These are phyloP conservation scores for Leptodactylus fallax DNA, from an alignment of 2,797 vertebrate species.

Conservation along the genomic window DNA sequence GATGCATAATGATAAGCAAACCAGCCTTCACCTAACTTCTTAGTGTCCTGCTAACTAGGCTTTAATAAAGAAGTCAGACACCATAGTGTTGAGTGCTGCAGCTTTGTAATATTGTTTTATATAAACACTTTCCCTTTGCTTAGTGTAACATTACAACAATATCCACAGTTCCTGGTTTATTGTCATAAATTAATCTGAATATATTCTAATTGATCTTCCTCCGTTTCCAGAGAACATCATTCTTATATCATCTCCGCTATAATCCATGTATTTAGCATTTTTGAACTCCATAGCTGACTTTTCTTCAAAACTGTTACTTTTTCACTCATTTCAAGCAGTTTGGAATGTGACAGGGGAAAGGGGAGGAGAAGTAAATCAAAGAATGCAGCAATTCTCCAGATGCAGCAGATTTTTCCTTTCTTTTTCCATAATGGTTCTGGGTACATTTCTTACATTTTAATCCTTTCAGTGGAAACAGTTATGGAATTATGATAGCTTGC, in stretches of 20 bases:
- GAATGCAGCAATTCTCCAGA: slow-evolving; percentile 82
- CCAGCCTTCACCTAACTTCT: too few species aligned
- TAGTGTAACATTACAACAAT: background rate
- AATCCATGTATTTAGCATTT: slow-evolving; percentile 80
- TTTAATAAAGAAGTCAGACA: too few species aligned
- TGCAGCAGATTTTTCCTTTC: slow-evolving; percentile 82
- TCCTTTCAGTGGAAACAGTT: slow-evolving; percentile 70
- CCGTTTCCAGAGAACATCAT: background rate
- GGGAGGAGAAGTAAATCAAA: slow-evolving; percentile 86
- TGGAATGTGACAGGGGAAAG: slow-evolving; percentile 84
- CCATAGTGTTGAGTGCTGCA: too few species aligned
- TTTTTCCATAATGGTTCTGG: slow-evolving; percentile 75
- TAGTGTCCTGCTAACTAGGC: too few species aligned
- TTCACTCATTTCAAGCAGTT: slow-evolving; percentile 80
- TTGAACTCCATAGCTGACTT: slow-evolving; percentile 78
- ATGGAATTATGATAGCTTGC: slow-evolving; percentile 25
- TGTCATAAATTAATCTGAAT: background rate
- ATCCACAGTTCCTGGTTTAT: background rate
- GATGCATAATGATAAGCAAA: too few species aligned
- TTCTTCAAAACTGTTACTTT: slow-evolving; percentile 79
- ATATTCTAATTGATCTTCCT: background rate
- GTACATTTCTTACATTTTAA: slow-evolving; percentile 79
- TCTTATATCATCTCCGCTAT: slow-evolving; percentile 72
- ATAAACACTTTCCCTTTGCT: too few species aligned
- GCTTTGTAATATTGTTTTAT: too few species aligned